phyloP scores from a whole-genome alignment of 2,113 vertebrate species.

The Engystomops pustulosus region DNA sequence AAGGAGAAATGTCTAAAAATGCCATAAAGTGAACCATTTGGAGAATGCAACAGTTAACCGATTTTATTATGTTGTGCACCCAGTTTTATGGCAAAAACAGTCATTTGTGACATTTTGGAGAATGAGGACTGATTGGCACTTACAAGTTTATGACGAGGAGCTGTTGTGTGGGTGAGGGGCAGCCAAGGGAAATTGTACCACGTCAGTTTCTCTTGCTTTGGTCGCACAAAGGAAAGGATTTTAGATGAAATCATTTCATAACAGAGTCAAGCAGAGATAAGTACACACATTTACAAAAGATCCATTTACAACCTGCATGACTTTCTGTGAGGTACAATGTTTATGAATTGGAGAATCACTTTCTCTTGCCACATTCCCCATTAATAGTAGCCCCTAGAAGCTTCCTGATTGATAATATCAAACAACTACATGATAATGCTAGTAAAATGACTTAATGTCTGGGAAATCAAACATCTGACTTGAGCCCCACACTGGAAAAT shows the following conservation, averaged over 20 bases:
- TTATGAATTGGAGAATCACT: not conserved
- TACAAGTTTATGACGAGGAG: not conserved
- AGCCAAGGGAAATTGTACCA: not conserved
- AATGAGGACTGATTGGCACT: conserved; percentile 8
- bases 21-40: conserved; percentile 48
- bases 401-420: too few relatives aligned
- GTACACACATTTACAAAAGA: not conserved
- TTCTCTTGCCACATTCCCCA: not conserved
- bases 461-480: too few relatives aligned
- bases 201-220: not conserved
- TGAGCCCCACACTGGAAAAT: too few relatives aligned
- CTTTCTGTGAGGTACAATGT: not conserved
- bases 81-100: conserved; percentile 33
- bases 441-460: too few relatives aligned
- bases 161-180: too few relatives aligned
- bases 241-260: not conserved
- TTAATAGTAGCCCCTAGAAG: too few relatives aligned
- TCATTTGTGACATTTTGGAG: conserved; percentile 32
- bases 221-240: not conserved
- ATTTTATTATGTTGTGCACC: conserved; percentile 38
- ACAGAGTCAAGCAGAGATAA: not conserved
- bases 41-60: conserved; percentile 40
- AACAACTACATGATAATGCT: too few relatives aligned
- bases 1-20: conserved; percentile 48
- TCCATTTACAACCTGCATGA: not conserved